Percentiles rank a stretch among this genome's conserved stretches.
Conservation (phyloP, 2,888 invertebrate genomes). For the Myathropa florea region DNA sequence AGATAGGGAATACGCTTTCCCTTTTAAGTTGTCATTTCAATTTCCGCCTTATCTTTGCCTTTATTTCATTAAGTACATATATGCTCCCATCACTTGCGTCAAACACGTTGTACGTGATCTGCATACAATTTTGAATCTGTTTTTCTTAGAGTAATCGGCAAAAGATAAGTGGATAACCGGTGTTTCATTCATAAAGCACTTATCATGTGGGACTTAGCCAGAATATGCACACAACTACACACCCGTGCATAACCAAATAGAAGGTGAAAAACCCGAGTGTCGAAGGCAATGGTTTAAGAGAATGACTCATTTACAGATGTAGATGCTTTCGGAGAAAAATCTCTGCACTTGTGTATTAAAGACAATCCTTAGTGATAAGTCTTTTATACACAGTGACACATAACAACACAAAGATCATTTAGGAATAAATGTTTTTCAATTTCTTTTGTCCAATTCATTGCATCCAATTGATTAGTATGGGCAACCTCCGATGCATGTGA, state of each 20-base stretch:
- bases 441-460: not conserved
- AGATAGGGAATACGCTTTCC: no score
- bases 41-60: no score
- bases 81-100: no score
- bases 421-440: not conserved
- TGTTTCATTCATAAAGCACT: no score
- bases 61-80: no score
- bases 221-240: not conserved
- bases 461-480: not conserved
- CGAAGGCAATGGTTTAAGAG: not conserved
- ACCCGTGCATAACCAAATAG: not conserved
- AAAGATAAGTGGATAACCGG: no score
- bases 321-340: not conserved
- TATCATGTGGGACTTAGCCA: not conserved
- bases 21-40: no score
- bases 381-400: not conserved
- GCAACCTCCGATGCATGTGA: not conserved
- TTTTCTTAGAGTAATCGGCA: no score
- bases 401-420: not conserved
- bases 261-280: not conserved
- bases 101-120: no score
- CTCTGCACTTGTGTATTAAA: not conserved
- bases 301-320: not conserved
- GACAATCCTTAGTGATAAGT: not conserved
- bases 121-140: no score